Base-by-base conservation (phyloP, 2,888 invertebrate species). In the Labia minor region DNA sequence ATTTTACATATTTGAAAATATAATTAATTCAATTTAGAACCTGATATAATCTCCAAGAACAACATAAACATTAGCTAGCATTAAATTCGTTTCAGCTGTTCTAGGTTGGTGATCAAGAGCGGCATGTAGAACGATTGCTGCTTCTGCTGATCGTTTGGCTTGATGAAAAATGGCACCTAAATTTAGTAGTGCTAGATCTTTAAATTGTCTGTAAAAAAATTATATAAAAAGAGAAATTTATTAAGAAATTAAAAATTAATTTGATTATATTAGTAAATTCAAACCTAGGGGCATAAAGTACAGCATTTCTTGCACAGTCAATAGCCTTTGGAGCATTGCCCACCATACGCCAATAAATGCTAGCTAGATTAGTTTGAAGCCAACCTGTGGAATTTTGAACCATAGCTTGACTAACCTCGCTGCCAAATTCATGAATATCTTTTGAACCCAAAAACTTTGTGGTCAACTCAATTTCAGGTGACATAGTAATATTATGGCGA, bases 331-430 rank as follows among this genome's bases (percentile, higher is more conserved):
- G 82, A 1, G 88, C 85, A 67, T 71, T 65, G 14, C 90, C 91
- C 73, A 83, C 82, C 0, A 86, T 83, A 70, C 90, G 80, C 91
- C 91, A 92, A 77, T 86, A 91, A 71, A 89, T 81, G 1, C 89
- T 84, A 33, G 89, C 91, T 77, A 90, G 81, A 75, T 90, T 89
- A 73, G 89, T 87, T 74, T 90, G 84, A 33, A 90, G 77, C 91
- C 91, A 92, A 0, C 89, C 90, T 0, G 87, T 85, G 66, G 79
- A 82, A 75, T 90, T 90, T 74, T 82, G 81, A 70, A 79, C 77
- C 8, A 91, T 78, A 6, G 83, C 83, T 68, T 81, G 78, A 16
- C 85, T 80, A 64, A 89, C 78, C 76, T 85, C 84, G 74, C 86
- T 83, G 0, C 88, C 89, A 75, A 84, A 83, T 68, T 77, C 74